Evolutionary conservation across 2,113 vertebrate species (phyloP).

Genomic region (Circaetus gallicus): DNA sequence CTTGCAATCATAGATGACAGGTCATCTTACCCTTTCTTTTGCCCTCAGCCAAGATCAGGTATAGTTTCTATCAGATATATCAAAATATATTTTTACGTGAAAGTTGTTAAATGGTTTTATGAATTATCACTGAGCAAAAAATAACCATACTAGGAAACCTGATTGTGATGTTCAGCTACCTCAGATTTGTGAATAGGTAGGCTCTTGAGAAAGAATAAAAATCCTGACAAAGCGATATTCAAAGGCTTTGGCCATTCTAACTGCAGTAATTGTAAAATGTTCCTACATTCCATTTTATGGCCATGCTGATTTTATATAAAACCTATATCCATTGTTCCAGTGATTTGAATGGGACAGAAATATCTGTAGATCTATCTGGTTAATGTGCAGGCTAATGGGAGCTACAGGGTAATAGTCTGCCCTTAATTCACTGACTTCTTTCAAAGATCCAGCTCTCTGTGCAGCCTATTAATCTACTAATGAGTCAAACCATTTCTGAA

Average conservation of each 20-base stretch:
- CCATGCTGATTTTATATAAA: not conserved
- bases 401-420: not conserved
- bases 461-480: conserved; percentile 10
- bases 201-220: not conserved
- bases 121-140: not conserved
- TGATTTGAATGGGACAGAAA: not conserved
- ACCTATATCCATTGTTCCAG: not conserved
- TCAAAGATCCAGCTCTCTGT: not conserved
- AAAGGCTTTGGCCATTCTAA: not conserved
- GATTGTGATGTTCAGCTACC: not conserved
- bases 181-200: not conserved
- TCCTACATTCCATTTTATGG: not conserved
- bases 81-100: not conserved
- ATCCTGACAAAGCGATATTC: not conserved
- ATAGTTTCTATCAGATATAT: not conserved
- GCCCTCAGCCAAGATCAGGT: not conserved
- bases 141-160: not conserved
- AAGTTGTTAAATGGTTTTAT: not conserved
- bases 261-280: not conserved
- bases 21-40: not conserved
- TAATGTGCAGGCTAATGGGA: conserved; percentile 11
- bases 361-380: not conserved
- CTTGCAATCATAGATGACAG: not conserved
- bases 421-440: conserved; percentile 21
- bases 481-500: conserved; percentile 18